A percentile compares a stretch with the other conserved stretches of the same genome.
Evolutionary conservation across 2,797 vertebrate genomes (phyloP).

Genomic region (Odontamblyopus lacepedii): DNA sequence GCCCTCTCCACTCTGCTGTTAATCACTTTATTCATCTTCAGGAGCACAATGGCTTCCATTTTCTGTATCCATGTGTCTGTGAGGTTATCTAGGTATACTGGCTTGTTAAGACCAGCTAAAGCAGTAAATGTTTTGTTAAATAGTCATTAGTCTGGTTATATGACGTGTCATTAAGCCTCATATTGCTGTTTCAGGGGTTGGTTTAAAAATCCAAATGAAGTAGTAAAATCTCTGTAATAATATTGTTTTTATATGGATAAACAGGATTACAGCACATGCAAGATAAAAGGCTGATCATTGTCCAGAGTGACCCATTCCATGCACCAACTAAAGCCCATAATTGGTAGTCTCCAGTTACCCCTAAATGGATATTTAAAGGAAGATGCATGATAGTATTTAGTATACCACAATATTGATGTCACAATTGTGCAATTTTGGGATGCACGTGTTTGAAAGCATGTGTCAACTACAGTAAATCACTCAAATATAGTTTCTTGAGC

Average conservation of each 20-base stretch:
- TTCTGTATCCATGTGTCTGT: neutral
- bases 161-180: neutral
- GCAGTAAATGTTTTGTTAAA: neutral
- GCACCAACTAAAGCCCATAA: neutral
- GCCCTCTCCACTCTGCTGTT: constrained; percentile 21
- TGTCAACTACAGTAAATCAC: neutral
- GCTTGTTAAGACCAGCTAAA: neutral
- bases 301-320: neutral
- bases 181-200: neutral
- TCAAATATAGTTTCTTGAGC: constrained; percentile 8
- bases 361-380: no score
- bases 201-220: neutral
- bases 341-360: neutral
- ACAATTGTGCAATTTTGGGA: no score
- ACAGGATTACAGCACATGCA: neutral
- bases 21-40: neutral
- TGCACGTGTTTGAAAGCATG: no score
- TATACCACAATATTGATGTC: no score
- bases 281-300: neutral
- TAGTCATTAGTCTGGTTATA: neutral
- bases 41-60: neutral
- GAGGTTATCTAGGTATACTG: neutral
- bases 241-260: neutral
- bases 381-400: no score
- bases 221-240: no score